Base-by-base conservation (phyloP, 2,113 vertebrate species). In the Hiodon alosoides region DNA sequence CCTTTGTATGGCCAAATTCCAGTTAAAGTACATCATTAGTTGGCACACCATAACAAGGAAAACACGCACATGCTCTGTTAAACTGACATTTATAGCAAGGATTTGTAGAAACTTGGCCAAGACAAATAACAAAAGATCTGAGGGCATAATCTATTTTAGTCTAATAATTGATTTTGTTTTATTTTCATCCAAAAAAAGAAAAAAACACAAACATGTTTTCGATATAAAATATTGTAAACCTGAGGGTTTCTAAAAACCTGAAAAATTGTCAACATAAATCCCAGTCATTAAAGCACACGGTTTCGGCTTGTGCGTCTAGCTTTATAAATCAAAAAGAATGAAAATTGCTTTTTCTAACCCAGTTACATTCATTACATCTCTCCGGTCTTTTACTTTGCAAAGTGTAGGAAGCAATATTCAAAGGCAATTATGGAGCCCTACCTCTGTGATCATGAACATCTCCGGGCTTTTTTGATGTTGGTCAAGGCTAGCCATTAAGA, bases 401-500 rank as follows among this genome's bases (percentile, higher is more conserved):
- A 76, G 62, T 77, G 61, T 73, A 47, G 61, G 64, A 74, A 62
- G 69, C 71, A 78, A 74, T 54, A 69, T 51, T 54, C 3, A 54
- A 65, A 11, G 61, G 72, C 51, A 66, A 72, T 74, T 74, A 76
- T 5, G 47, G 67, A 16, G 13, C 68, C 60, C 73, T 73, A 69
- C 74, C 48, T 54, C 14, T 68, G 57, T 71, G 72, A 76, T 73
- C 78, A 70, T 64, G 59, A 17, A 53, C 72, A 67, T 61, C n/a
- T 48, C 66, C 60, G 61, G 64, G 67, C 67, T 59, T 69, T 67
- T 72, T 72, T 73, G 76, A 71, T 72, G 64, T 67, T 59, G 70
- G 73, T 71, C 76, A 73, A 16, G 76, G 70, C 67, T 61, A 55
- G 66, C 72, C 76, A 79, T 74, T 82, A 82, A 73, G 52, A 72